Evolutionary conservation across 64 coral and sea anemone species (phyloP), one percentile per base, ranked within the genome.

Genomic region (Orbicella faveolata): DNA sequence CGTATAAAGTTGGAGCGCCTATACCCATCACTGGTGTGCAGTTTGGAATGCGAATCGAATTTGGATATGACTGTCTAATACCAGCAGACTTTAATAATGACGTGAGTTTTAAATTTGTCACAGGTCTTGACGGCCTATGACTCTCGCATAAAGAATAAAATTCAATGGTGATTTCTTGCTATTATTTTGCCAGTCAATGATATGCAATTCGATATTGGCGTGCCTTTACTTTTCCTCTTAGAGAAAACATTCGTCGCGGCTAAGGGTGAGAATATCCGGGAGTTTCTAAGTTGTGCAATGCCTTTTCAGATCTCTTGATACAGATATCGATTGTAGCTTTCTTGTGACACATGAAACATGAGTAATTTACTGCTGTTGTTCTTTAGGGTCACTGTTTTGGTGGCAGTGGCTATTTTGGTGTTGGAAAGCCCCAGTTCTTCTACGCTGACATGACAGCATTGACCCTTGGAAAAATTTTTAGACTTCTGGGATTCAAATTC

Each of bases 361-460:
- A 35, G 39, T 78, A 3, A 23, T 69, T 90, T 83, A 16, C 11
- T 23, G 18, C 8, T 25, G 1, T 54, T 73, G 68, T 85, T 55
- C 30, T 48, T 18, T 61, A 99, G 97, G 97, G 97, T n/a, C 97
- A 99, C 25, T 99, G 97, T 81, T 99, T 99, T 88, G 88, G 91
- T 78, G 97, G 94, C 23, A 75, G 90, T 5, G 97, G 90, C 7
- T 99, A 96, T 70, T 73, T 99, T 85, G 97, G 97, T 13, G 66
- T 99, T 0, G 97, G 97, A 10, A 90, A 86, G 69, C 97, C 97
- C 12, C 83, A 93, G 79, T 99, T 96, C 34, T 90, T 96, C 39
- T 96, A 93, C 53, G 90, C 79, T 6, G 79, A 91, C 15, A 96
- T 99, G 13, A 89, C 88, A 36, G 97, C 97, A 5, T 20, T 99